Base-by-base conservation (phyloP, 2,888 invertebrate genomes). In the Rhingia rostrata region DNA sequence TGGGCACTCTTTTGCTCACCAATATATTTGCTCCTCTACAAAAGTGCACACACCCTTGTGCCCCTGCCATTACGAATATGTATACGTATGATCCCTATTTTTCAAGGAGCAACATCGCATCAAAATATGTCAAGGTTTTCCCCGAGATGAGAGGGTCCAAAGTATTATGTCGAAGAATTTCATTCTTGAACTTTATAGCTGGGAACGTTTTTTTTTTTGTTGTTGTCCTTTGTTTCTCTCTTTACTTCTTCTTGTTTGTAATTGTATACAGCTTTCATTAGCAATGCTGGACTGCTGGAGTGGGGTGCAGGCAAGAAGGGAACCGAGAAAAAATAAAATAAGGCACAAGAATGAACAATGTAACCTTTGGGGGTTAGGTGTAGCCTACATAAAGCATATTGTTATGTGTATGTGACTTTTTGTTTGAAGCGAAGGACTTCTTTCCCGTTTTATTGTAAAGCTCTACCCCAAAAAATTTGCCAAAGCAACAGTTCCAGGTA, bases 41-140 rank as follows among this genome's bases (percentile, higher is more conserved):
- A 12, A 4, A 47, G 54, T 47, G 35, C 58, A 51, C 67, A 45
- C 67, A 51, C 67, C 53, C 67, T 61, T 60, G 75, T 61, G 75
- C 60, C 75, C 70, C 70, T 75, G 81, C 75, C 64, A 54, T 70
- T 75, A 58, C 47, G 70, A 77, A 66, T 77, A 61, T 82, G 70
- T 82, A 75, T 56, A 63, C 33, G 78, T 67, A 78, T 78, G 78
- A 83, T 73, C 78, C 82, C 73, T 72, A 47, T 67, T 66, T 78
- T 69, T 63, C 67, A 67, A 83, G 78, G 41, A 83, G 37, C 54
- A 67, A 64, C 74, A 80, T 73, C 67, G 51, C 82, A 78, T 78
- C 73, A 83, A 83, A 83, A 78, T 83, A 78, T 83, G 82, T 83
- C 82, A 83, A 83, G 82, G 82, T 73, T 74, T 22, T 43, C 45